Base-by-base conservation (phyloP, 2,113 vertebrate genomes). In the Otocyon megalotis region DNA sequence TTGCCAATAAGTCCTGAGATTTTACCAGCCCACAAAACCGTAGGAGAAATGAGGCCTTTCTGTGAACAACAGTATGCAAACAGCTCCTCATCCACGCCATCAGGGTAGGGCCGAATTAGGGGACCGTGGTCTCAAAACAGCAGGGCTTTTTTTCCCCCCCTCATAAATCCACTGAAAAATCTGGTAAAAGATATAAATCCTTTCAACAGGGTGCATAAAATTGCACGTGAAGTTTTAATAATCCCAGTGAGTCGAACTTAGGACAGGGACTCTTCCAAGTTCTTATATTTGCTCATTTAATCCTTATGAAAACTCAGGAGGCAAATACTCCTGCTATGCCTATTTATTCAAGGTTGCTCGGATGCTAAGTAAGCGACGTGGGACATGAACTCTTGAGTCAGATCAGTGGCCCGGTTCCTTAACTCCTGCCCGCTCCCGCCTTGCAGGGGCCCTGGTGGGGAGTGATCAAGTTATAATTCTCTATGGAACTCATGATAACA, bases 121-220 rank as follows among this genome's bases (percentile, higher is more conserved):
- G n/a, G 9, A 56, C 24, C 11, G 3, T 4, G 30, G 56, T 71
- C 69, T 69, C 88, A 3, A 58, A 80, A 56, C 56, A 79, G 20
- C 84, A 85, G 50, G 37, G 32, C 48, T 30, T 12, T 60, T 48
- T 30, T 60, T 3, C 3, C 17, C 32, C 15, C 32, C 30, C 90
- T 80, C 32, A 30, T 58, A 63, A 88, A 54, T 71, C 71, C 43
- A 43, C 96, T 93, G 26, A 58, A n/a, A 93, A 71, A 65, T n/a
- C 79, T 87, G 48, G 17, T 32, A 16, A 65, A 69, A 65, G 5
- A 14, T n/a, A 28, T 6, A 19, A 35, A 56, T 69, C 58, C 19
- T 48, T 65, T 72, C 67, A 32, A 20, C 28, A 60, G 60, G 50
- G 50, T 58, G 74, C 22, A 28, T 43, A 58, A 54, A 74, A 43